These are phyloP conservation scores for Aphis gossypii DNA, from an alignment of 1,140 invertebrate species.

Conservation along the genomic window DNA sequence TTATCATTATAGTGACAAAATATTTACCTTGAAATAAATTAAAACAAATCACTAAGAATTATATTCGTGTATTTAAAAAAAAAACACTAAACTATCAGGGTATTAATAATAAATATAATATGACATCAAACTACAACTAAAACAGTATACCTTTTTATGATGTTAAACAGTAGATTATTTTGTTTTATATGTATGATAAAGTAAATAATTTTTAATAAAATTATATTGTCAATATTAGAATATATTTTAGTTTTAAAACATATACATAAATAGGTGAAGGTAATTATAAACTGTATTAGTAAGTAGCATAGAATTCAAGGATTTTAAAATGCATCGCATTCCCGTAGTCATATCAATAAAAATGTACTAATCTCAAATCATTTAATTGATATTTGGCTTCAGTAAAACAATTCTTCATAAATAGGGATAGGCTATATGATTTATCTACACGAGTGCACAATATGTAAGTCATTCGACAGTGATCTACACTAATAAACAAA, in stretches of 20 bases:
- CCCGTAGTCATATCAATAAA: not conserved
- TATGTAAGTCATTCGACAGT: not conserved
- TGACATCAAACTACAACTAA: not conserved
- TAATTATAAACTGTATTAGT: not conserved
- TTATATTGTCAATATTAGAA: not conserved
- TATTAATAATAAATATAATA: too few species aligned
- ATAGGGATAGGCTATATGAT: not conserved
- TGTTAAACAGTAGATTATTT: not conserved
- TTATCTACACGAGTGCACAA: not conserved
- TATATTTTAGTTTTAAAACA: not conserved
- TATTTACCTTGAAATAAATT: not conserved
- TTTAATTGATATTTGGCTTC: not conserved
- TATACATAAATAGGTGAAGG: conserved; percentile 17
- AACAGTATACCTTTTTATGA: not conserved
- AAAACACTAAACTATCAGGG: not conserved
- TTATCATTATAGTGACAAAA: not conserved
- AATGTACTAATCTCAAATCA: not conserved
- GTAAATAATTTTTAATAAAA: not conserved
- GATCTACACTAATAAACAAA: not conserved
- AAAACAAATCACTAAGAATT: not conserved
- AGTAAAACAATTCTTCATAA: not conserved
- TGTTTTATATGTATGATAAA: not conserved
- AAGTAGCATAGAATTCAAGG: conserved; percentile 1
- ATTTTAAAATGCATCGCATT: not conserved
- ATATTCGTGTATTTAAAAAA: not conserved